Conservation (phyloP, 2,113 vertebrate species). For the Cricetomys ansorgei region DNA sequence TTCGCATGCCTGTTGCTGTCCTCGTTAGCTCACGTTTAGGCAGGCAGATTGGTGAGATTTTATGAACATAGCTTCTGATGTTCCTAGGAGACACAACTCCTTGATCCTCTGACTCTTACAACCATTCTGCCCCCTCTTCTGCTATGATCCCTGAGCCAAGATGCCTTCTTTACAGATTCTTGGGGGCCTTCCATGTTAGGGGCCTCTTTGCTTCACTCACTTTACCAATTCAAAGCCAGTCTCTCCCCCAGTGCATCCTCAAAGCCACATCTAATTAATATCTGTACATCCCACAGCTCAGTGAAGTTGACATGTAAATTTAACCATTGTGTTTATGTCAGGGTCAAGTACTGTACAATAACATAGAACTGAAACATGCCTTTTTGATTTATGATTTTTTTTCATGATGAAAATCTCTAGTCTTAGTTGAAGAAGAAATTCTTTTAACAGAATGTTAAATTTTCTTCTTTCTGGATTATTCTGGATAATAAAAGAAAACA, state of each 20-base stretch:
- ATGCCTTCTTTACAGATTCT: not conserved
- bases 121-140: not conserved
- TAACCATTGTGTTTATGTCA: not conserved
- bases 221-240: not conserved
- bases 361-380: not conserved
- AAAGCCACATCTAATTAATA: not conserved
- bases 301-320: not conserved
- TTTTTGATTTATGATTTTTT: conserved; percentile 16
- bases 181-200: not conserved
- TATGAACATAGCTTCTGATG: not conserved
- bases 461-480: not conserved
- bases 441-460: not conserved
- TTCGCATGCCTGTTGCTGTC: not conserved
- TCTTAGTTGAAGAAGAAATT: not conserved
- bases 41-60: not conserved
- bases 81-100: not conserved
- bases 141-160: not conserved
- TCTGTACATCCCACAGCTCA: not conserved
- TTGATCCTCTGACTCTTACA: not conserved
- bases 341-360: not conserved
- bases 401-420: not conserved
- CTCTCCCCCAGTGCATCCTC: not conserved
- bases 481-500: not conserved
- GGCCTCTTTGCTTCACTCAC: not conserved
- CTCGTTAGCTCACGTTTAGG: not conserved